Percentiles rank a stretch among this genome's conserved stretches.
Evolutionary conservation across 2,797 vertebrate genomes (phyloP).

Genomic region (Sarcoramphus papa): DNA sequence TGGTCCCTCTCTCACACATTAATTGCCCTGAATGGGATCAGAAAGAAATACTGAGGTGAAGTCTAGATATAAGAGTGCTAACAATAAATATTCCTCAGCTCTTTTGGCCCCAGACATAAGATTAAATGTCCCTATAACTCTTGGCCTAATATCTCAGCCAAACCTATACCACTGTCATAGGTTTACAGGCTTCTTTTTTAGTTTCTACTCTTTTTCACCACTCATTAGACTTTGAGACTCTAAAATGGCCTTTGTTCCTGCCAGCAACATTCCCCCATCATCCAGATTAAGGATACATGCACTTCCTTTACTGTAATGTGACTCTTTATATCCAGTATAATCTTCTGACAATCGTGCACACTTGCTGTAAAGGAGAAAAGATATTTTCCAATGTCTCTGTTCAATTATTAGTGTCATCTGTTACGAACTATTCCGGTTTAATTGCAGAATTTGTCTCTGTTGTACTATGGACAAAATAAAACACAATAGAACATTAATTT

Average conservation of each 20-base stretch:
- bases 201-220: not conserved
- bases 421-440: conserved; percentile 62
- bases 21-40: not conserved
- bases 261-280: not conserved
- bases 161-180: not conserved
- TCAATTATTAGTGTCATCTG: conserved; percentile 56
- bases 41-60: conserved; percentile 6
- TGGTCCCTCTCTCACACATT: not conserved
- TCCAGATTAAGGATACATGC: conserved; percentile 8
- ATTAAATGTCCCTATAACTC: conserved; percentile 7
- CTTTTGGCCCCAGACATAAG: not conserved
- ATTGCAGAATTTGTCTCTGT: conserved; percentile 61
- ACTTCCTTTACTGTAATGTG: not conserved
- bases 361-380: not conserved
- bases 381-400: conserved; percentile 38
- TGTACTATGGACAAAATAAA: conserved; percentile 66
- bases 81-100: conserved; percentile 26
- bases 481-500: conserved; percentile 55
- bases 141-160: not conserved
- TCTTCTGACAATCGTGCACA: not conserved
- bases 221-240: not conserved
- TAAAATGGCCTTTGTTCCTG: not conserved
- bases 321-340: conserved; percentile 9
- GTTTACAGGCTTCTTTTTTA: not conserved
- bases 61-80: not conserved